Evolutionary conservation across 1,140 invertebrate species (phyloP).

Genomic region (Gyrodactylus bullatarudis): DNA sequence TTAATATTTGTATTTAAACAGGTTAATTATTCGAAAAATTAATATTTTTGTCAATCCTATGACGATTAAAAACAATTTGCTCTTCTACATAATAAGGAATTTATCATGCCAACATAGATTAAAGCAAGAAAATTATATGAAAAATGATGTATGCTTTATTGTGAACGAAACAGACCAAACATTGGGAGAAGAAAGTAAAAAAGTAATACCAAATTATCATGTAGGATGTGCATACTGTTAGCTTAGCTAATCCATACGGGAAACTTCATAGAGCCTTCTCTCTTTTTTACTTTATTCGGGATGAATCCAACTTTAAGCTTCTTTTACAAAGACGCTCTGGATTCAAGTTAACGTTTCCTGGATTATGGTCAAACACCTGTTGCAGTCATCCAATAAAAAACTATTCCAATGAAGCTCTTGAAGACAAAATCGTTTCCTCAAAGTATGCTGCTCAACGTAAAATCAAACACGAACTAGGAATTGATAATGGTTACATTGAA

Average conservation of each 20-base stretch:
- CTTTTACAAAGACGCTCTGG: slow-evolving; percentile 8
- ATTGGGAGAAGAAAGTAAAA: slow-evolving; percentile 7
- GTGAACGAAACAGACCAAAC: slow-evolving; percentile 8
- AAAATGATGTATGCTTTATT: slow-evolving; percentile 4
- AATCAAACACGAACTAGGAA: slow-evolving; percentile 9
- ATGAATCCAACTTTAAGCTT: neutral
- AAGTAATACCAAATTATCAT: slow-evolving; percentile 5
- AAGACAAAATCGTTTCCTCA: slow-evolving; percentile 6
- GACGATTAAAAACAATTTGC: too few species aligned
- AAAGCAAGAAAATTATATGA: neutral
- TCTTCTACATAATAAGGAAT: too few species aligned
- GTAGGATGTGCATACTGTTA: neutral
- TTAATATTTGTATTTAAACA: too few species aligned
- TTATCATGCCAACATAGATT: too few species aligned
- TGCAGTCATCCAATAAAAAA: slow-evolving; percentile 9
- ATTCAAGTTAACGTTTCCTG: slow-evolving; percentile 9
- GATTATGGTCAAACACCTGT: slow-evolving; percentile 9
- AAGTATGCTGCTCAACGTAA: slow-evolving; percentile 8
- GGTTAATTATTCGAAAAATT: too few species aligned
- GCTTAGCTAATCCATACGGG: slow-evolving; percentile 1
- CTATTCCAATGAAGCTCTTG: neutral
- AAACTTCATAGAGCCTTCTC: slow-evolving; percentile 9
- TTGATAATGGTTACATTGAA: neutral
- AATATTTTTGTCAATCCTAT: too few species aligned
- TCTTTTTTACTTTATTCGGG: slow-evolving; percentile 8